Evolutionary conservation across 2,113 vertebrate genomes (phyloP), one percentile per base, ranked within the genome.

Genomic region (Phaethon lepturus): DNA sequence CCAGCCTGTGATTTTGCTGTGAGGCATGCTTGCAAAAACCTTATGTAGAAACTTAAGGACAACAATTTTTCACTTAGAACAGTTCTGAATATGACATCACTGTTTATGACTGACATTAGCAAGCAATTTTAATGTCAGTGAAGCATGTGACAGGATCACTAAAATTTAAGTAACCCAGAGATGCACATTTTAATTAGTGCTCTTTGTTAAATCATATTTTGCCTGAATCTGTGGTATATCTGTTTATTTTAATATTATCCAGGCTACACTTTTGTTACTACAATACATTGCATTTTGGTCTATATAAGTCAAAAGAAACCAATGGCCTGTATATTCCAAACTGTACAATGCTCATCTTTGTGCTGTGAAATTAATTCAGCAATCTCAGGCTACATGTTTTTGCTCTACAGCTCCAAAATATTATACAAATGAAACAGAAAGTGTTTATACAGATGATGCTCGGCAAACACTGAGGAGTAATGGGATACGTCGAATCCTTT

Each of bases 191-290:
- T 96, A 95, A 95, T 81, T 84, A 64, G 18, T 44, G 7, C 2
- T 49, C 53, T 93, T 87, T 68, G n/a, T 50, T 93, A 60, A 82
- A 83, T 76, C 5, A 38, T 52, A 73, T 29, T 94, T 92, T 93
- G 15, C 10, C 33, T 40, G 29, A 89, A 92, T 83, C 26, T 77
- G 29, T 76, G 44, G 53, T 79, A 67, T 26, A 63, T 35, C 19
- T 35, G 24, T 77, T 90, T 86, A 17, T 63, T 86, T 85, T 81
- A 64, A 29, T 88, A 47, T 64, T 66, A 74, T 33, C 12, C 28
- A 73, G 58, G 68, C 56, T 77, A 42, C 8, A 47, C 2, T 86
- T 95, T 53, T 71, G 29, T 68, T 94, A 33, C 56, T 67, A 38
- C 15, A 87, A 35, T 67, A 47, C 11, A 23, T 73, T 62, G 4